Evolutionary conservation across 2,888 invertebrate genomes (phyloP), one percentile per base, ranked within the genome.

Genomic region (Pseudococcus viburni): DNA sequence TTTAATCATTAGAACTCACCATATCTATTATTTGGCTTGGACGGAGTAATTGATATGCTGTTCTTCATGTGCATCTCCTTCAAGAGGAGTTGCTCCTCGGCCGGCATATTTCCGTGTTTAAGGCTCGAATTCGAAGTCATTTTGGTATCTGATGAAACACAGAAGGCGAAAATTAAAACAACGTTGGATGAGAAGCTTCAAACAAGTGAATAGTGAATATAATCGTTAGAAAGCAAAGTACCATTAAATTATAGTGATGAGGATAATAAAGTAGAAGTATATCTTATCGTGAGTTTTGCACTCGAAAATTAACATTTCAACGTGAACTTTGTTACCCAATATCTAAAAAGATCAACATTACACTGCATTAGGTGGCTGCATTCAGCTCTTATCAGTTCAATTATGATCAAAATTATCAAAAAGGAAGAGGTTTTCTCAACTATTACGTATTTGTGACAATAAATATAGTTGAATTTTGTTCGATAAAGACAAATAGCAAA

Each of bases 1-100:
- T 12, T 11, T 46, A 12, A 46, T 0, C 7, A 46, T 80, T 17
- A 0, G 9, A 11, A 68, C 86, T 80, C 19, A 87, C 87, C 87
- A 87, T 73, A 46, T 48, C 42, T 87, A 22, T 42, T 48, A 33
- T 46, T 87, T 22, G 33, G 84, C 48, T 87, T 87, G 26, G 87
- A 87, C 19, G 87, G 77, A 2, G 73, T 51, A 12, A 87, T 77
- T 12, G 87, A 68, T 48, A 87, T 48, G 51, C 77, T 87, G 33
- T 87, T 87, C 22, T 87, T 87, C 48, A 73, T 46, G 48, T 77
- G 87, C 77, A 87, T 87, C 51, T 87, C 87, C 26, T 87, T 73
- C 77, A 87, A 48, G 42, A 87, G 51, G 46, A 87, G 77, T 17
- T 87, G 87, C 77, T 87, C 87, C 46, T 87, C 87, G 12, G 68